A percentile compares a stretch with the other conserved stretches of the same genome.
Conservation (phyloP, 1,140 invertebrate genomes). For the Dolichoris vasculosae region DNA sequence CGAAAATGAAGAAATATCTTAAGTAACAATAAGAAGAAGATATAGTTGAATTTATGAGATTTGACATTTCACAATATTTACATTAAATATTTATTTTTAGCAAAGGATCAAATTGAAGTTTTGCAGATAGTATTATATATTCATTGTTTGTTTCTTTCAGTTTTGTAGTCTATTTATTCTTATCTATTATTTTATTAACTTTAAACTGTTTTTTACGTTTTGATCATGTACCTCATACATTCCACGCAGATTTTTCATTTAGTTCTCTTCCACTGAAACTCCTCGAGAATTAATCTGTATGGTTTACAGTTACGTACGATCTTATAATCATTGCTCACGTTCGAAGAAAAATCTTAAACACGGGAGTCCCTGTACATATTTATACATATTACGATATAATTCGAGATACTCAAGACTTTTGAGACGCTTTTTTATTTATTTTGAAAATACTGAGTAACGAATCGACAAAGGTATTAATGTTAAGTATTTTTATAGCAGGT, state of each 20-base stretch:
- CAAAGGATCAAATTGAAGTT: background rate
- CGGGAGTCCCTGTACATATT: constrained; percentile 53
- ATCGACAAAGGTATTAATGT: constrained; percentile 7
- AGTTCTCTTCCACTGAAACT: constrained; percentile 6
- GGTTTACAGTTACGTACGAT: constrained; percentile 21
- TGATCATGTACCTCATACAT: background rate
- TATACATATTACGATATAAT: constrained; percentile 53
- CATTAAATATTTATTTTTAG: too few species aligned
- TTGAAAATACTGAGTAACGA: constrained; percentile 38
- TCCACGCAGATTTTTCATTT: background rate
- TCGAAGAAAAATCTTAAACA: constrained; percentile 47
- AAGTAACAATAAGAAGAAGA: too few species aligned
- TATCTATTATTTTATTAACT: constrained; percentile 33
- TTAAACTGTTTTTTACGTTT: background rate
- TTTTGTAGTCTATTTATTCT: background rate
- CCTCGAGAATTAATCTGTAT: constrained; percentile 39
- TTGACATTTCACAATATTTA: too few species aligned
- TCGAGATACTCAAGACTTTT: constrained; percentile 47
- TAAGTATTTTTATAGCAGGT: too few species aligned
- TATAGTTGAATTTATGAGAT: too few species aligned
- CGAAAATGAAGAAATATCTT: too few species aligned
- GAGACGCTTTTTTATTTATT: constrained; percentile 42
- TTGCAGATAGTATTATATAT: background rate
- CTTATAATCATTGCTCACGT: constrained; percentile 36
- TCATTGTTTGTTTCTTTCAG: background rate